Conservation (phyloP, 2,888 invertebrate species). For the Prosapia bicincta region DNA sequence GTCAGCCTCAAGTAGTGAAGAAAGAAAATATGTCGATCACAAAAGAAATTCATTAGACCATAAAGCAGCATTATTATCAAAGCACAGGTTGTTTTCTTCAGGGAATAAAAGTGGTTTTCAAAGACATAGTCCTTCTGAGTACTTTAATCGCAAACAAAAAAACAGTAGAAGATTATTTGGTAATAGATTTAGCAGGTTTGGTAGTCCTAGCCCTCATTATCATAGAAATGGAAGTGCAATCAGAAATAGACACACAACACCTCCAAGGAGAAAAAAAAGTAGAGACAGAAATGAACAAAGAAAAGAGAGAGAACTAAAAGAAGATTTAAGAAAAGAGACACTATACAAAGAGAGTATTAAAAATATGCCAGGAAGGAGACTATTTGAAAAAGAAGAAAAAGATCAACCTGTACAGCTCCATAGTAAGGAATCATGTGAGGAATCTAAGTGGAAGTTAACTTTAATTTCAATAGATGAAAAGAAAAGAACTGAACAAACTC, state of each 20-base stretch:
- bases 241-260: neutral
- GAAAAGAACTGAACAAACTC: neutral
- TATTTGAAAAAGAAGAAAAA: no score
- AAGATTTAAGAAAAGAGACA: neutral
- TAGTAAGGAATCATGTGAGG: neutral
- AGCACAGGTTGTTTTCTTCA: neutral
- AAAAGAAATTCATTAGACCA: neutral
- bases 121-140: neutral
- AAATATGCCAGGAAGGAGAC: neutral
- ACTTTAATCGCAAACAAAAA: neutral
- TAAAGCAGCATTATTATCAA: neutral
- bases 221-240: neutral
- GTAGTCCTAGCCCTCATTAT: neutral
- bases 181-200: neutral
- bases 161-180: neutral
- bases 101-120: neutral
- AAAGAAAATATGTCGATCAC: neutral
- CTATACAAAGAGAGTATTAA: neutral
- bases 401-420: neutral
- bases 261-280: neutral
- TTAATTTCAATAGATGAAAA: neutral
- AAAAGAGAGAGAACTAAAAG: neutral
- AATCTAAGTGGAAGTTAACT: neutral
- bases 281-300: neutral
- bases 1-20: neutral